These are phyloP conservation scores for Acanthurus tractus DNA, from an alignment of 2,797 vertebrate genomes.

Conservation along the genomic window DNA sequence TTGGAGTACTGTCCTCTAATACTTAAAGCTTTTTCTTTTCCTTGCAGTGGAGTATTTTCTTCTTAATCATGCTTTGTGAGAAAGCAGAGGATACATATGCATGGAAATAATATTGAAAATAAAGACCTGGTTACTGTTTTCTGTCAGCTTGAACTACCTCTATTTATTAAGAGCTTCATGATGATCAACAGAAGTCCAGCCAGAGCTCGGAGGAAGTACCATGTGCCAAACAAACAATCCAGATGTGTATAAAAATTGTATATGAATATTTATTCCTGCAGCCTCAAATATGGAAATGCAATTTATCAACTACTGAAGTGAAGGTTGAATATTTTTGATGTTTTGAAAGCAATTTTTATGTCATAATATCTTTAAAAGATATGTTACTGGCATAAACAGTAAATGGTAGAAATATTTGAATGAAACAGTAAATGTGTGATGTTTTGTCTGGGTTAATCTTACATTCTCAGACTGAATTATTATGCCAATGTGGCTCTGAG, in stretches of 20 bases:
- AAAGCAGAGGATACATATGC: neutral
- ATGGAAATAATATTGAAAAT: neutral
- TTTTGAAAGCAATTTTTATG: neutral
- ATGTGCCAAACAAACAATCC: neutral
- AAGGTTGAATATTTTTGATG: neutral
- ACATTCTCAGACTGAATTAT: neutral
- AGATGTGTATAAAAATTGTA: neutral
- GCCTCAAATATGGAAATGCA: neutral
- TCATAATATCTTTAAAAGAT: neutral
- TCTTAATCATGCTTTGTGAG: too few species aligned
- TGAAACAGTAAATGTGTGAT: neutral
- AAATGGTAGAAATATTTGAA: neutral
- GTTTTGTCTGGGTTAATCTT: neutral
- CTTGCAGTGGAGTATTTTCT: too few species aligned
- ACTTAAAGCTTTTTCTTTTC: too few species aligned
- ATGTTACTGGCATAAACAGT: neutral
- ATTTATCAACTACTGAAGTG: neutral
- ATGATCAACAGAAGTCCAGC: neutral
- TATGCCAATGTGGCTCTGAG: neutral
- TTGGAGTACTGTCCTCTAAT: too few species aligned
- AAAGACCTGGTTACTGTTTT: neutral
- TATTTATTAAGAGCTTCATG: neutral
- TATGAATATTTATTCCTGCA: neutral
- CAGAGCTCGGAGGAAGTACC: neutral
- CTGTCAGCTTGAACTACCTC: neutral